Conservation (phyloP, 2,113 vertebrate genomes). For the Nothocercus nigrocapillus region DNA sequence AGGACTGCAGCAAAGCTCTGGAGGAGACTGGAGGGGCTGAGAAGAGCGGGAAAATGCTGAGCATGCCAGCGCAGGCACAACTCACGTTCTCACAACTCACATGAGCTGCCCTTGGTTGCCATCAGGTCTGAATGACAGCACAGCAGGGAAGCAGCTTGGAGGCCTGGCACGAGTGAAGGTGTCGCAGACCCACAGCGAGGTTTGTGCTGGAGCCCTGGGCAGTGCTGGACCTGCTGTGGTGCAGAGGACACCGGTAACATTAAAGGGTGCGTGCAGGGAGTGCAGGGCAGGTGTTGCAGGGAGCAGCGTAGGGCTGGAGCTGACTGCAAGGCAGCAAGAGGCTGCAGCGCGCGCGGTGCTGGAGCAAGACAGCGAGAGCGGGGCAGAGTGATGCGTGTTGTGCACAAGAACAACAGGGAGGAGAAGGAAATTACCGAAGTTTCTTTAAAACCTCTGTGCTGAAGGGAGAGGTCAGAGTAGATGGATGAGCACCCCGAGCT, state of each 20-base stretch:
- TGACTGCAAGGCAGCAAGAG: not conserved
- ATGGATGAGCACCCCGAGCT: not conserved
- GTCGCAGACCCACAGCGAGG: rapidly evolving
- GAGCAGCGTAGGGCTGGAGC: not conserved
- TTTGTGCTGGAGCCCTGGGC: not conserved
- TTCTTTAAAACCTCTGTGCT: not conserved
- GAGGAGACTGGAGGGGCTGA: not conserved
- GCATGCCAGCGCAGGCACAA: rapidly evolving
- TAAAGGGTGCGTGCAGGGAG: not conserved
- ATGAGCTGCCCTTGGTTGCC: not conserved
- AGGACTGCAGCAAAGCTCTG: not conserved
- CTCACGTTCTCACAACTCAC: too few species aligned
- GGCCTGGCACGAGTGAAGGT: not conserved
- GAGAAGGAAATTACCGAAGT: not conserved
- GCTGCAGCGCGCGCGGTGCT: not conserved
- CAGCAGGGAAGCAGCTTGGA: not conserved
- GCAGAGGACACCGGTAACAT: rapidly evolving
- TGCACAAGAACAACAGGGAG: not conserved
- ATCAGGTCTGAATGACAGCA: not conserved
- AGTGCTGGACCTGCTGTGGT: not conserved
- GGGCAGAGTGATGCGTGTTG: not conserved
- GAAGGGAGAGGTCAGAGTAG: not conserved
- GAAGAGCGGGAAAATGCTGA: not conserved
- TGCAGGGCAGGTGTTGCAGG: rapidly evolving
- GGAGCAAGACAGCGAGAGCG: not conserved